Base-by-base conservation (phyloP, 1,140 invertebrate species). In the Drosophila serrata region DNA sequence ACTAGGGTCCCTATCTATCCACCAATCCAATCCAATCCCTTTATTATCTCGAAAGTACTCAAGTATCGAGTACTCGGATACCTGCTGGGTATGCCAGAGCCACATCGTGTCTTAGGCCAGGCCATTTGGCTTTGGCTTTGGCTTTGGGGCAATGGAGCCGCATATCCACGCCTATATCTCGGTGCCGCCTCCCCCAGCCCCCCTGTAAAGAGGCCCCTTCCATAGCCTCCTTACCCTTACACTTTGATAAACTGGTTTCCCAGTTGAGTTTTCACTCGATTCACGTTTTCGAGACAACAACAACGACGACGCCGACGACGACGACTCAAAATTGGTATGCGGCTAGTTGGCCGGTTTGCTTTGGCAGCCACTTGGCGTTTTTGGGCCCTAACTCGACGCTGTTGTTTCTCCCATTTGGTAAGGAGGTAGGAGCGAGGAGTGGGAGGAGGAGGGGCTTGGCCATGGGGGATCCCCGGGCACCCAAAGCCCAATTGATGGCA, bases 231-330 rank as follows among this genome's bases (percentile, higher is more conserved):
- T 35, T 11, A 24, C 31, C 39, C 40, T 49, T 49, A 6, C 15
- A 9, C n/a, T 6, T 29, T 55, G 62, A 19, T 40, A 70, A 88
- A 88, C 84, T 62, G 58, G 84, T 88, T 77, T 88, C 68, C 82
- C 63, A 84, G 85, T 88, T 84, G 85, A 88, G 85, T 88, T 90
- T 88, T 88, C 81, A 90, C 85, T 88, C 84, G 85, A 70, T 88
- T 88, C 85, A 77, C 72, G 84, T 84, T 88, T 88, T 90, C 64
- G 75, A 81, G 77, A 74, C 70, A 68, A 69, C 55, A 12, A 72
- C 68, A 24, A 64, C 40, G 7, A 51, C 48, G 24, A 40, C 49
- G 39, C 39, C 64, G 35, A 17, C 45, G 58, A 17, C 65, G 55
- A 73, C 55, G 61, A 79, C 79, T 88, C 61, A 79, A 81, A 88